Conservation (phyloP, 2,888 invertebrate genomes). For the Xestoiulus laeticollis region DNA sequence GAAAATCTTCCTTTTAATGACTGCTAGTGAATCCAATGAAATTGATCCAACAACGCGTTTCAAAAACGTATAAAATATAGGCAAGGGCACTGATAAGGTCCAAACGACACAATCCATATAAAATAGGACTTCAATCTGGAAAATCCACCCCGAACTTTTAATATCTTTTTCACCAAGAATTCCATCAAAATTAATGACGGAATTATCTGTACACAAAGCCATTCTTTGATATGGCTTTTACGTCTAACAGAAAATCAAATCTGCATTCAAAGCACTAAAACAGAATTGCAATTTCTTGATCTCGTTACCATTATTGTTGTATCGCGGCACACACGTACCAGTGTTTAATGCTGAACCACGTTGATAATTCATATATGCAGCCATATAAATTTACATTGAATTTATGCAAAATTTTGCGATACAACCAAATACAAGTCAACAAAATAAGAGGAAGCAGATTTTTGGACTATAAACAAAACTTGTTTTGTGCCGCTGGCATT, state of each 20-base stretch:
- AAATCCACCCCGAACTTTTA: not conserved
- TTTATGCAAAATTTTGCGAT: too few species aligned
- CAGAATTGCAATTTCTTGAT: not conserved
- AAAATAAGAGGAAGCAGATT: not conserved
- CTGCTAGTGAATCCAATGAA: not conserved
- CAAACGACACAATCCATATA: not conserved
- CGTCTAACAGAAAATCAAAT: not conserved
- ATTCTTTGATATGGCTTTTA: not conserved
- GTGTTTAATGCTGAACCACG: too few species aligned
- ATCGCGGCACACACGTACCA: too few species aligned
- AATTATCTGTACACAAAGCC: not conserved
- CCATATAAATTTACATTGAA: too few species aligned
- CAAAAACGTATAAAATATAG: not conserved
- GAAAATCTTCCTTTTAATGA: conserved; percentile 19
- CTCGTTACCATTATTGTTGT: too few species aligned
- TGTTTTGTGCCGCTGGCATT: not conserved
- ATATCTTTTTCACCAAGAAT: not conserved
- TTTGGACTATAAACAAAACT: not conserved
- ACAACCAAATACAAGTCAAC: too few species aligned
- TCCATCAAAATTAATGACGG: not conserved
- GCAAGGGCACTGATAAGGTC: not conserved
- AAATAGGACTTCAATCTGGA: not conserved
- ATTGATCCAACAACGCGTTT: not conserved
- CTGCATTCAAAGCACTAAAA: not conserved
- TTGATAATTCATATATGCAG: too few species aligned